These are phyloP conservation scores for Hyalella azteca DNA, from an alignment of 2,888 invertebrate genomes.

Conservation along the genomic window DNA sequence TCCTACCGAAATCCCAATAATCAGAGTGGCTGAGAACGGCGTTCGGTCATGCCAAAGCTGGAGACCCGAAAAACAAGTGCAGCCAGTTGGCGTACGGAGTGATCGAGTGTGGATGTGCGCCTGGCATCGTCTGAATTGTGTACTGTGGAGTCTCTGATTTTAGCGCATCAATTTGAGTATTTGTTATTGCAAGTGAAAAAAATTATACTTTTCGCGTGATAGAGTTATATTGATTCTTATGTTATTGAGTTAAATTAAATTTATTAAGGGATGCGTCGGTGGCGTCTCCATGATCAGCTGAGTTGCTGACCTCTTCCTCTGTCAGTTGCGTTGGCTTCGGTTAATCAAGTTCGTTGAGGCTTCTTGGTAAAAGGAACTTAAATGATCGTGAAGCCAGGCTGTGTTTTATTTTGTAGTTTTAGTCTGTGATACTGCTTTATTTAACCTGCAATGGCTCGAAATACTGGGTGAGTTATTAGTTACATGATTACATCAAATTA, in stretches of 20 bases:
- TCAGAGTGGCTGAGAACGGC: constrained; percentile 13
- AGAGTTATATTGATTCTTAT: neutral
- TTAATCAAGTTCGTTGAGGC: constrained; percentile 18
- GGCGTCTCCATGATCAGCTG: constrained; percentile 26
- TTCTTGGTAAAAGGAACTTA: neutral
- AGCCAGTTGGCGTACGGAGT: constrained; percentile 21
- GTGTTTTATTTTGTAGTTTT: neutral
- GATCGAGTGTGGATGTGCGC: neutral
- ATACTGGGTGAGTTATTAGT: neutral
- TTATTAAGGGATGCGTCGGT: constrained; percentile 17
- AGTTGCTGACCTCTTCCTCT: constrained; percentile 19
- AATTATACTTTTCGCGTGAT: neutral
- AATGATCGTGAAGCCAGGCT: neutral
- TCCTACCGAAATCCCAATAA: constrained; percentile 17
- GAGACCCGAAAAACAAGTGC: neutral
- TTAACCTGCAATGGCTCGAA: neutral
- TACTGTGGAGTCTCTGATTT: neutral
- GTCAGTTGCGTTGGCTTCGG: neutral
- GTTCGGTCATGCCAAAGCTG: neutral
- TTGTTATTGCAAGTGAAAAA: too few species aligned
- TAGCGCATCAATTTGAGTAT: too few species aligned
- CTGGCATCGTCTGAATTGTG: neutral
- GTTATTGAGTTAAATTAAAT: neutral
- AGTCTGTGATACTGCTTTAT: neutral
- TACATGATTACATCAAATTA: neutral